Evolutionary conservation across 2,888 invertebrate species (phyloP), one percentile per base, ranked within the genome.

Genomic region (Dexiosoma caninum): DNA sequence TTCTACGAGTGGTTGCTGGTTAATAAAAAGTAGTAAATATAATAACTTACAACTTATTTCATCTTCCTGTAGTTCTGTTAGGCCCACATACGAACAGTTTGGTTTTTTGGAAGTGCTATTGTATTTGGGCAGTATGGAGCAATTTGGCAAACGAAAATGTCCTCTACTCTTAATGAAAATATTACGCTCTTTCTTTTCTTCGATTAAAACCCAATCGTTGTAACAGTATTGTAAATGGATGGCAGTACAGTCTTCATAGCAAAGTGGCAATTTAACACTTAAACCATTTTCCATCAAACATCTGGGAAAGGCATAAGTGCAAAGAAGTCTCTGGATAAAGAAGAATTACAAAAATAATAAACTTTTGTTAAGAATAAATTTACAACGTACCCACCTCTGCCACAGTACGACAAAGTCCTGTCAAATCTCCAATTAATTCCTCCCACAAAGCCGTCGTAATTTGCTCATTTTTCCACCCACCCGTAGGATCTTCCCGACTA

Each of bases 171-270:
- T 94, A 84, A 96, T 94, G 88, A 92, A 95, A 79, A 95, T 94
- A 51, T 95, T 94, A 79, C 94, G 92, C 78, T 93, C 93, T 88
- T 96, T 97, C 88, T 95, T 95, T 86, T 96, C 96, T 90, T 97
- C 96, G 71, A 98, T 94, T 74, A 96, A 91, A 23, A 95, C 95
- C 98, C 98, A 98, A 88, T 97, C 96, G 87, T 95, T 96, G 89
- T 95, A 97, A 90, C 98, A 98, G 90, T 97, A 96, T 86, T 97
- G 93, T 89, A 95, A 94, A 88, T 95, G 95, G 27, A 97, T 95
- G 67, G 98, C 98, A 88, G 95, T 93, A 88, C 98, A 98, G 88
- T 98, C 97, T 92, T 98, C 98, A 87, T 96, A 95, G 90, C 97
- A 97, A 5, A 97, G 91, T 4, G 97, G 96, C 77, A 97, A 91